phyloP scores from a whole-genome alignment of 2,113 vertebrate species.

The Forbesichthys papilliferus region DNA sequence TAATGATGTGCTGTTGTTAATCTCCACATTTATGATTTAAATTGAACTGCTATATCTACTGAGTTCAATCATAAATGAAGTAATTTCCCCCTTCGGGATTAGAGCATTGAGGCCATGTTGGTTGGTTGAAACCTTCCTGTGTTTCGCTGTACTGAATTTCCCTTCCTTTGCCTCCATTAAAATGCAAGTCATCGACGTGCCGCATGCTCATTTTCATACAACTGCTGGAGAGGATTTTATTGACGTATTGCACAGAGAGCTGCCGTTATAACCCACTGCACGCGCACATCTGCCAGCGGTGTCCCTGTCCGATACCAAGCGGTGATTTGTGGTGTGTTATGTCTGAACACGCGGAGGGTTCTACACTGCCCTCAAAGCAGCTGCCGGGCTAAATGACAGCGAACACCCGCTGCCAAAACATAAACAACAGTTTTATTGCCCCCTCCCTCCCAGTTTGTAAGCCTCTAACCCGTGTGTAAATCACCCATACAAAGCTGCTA shows the following conservation, averaged over 20 bases:
- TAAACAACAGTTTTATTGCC: constrained; percentile 67
- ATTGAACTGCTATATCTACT: constrained; percentile 7
- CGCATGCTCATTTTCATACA: constrained; percentile 49
- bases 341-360: constrained; percentile 46
- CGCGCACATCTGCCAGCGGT: constrained; percentile 33
- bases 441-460: constrained; percentile 6
- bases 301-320: constrained; percentile 48
- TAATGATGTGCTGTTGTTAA: constrained; percentile 12
- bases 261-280: constrained; percentile 32
- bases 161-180: constrained; percentile 56
- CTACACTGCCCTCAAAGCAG: constrained; percentile 58
- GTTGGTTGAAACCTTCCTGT: constrained; percentile 47
- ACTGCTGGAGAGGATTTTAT: constrained; percentile 53
- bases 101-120: constrained; percentile 44
- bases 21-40: constrained; percentile 2
- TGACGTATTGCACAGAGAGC: constrained; percentile 59
- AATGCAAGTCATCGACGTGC: constrained; percentile 51
- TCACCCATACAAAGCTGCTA: constrained; percentile 44
- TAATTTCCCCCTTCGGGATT: constrained; percentile 28
- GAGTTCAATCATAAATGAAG: constrained; percentile 4
- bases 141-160: constrained; percentile 32
- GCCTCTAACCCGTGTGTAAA: constrained; percentile 62
- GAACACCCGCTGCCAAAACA: constrained; percentile 45
- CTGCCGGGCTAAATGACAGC: constrained; percentile 49
- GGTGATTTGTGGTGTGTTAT: constrained; percentile 62